phyloP scores from a whole-genome alignment of 64 coral and sea anemone genomes.

The Exaiptasia diaphana region DNA sequence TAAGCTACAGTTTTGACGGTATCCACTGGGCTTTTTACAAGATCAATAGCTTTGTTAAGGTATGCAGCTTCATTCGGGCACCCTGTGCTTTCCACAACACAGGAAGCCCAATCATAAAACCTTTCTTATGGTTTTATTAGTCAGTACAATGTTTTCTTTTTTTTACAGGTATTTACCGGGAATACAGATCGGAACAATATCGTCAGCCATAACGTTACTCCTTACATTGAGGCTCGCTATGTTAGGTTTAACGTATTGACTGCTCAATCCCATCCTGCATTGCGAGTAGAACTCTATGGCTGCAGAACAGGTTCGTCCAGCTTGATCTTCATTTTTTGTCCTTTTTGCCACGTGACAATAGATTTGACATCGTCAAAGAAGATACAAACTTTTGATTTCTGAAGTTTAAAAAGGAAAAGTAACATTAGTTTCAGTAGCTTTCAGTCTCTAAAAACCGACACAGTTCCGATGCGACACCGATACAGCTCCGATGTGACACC shows the following conservation, averaged over 20 bases:
- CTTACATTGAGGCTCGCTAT: constrained; percentile 25
- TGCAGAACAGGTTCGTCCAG: constrained; percentile 18
- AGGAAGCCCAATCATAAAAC: no score
- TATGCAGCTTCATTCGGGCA: background rate
- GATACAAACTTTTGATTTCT: no score
- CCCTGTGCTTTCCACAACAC: no score
- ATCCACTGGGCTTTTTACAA: constrained; percentile 59
- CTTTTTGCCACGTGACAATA: no score
- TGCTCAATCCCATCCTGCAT: background rate
- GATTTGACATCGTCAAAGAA: no score
- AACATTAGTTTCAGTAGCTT: no score
- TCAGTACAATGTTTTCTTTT: background rate
- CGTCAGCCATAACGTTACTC: constrained; percentile 1
- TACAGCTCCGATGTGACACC: no score
- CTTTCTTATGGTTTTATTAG: no score
- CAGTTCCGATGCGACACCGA: no score
- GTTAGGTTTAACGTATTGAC: background rate
- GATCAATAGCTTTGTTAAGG: constrained; percentile 24
- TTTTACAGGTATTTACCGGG: constrained; percentile 2
- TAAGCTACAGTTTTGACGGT: constrained; percentile 40
- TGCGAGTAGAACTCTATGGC: constrained; percentile 32
- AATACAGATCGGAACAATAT: constrained; percentile 16
- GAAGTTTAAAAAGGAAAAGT: no score
- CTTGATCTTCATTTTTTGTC: no score
- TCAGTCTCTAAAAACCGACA: no score